Evolutionary conservation across 1,140 invertebrate genomes (phyloP), one percentile per base, ranked within the genome.

Genomic region (Drosophila ogumai): DNA sequence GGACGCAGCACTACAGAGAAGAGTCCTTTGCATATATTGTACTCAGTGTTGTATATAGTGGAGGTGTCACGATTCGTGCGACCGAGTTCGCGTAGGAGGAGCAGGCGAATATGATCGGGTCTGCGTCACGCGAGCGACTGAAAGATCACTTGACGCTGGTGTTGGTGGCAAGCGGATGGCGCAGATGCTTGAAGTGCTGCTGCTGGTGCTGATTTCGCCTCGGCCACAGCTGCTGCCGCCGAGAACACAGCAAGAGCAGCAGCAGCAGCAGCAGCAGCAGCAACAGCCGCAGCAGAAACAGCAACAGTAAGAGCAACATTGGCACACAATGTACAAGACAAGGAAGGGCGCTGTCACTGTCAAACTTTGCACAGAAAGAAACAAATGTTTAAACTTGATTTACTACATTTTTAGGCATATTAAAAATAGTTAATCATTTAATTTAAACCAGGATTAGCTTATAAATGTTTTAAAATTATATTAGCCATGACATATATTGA

Each of bases 101-200:
- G 84, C 63, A 75, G 65, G 64, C 76, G 75, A 85, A 65, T 71
- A 78, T 79, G 64, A 56, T 71, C 85, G 59, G 46, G 71, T 86
- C 84, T 76, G 72, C 84, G 77, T 76, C 71, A 57, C 66, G 76
- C 76, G 76, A 80, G 56, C 60, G 72, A 87, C 84, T 90, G 77
- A 88, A 72, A 71, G 75, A 79, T 80, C 67, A 54, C 44, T 76
- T 78, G 67, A 71, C 56, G 41, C 57, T 50, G 49, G 41, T 61
- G 58, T 60, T 59, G 54, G 31, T 77, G 63, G 55, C 64, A 79
- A 50, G 66, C 47, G 55, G 63, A 44, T 68, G 73, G 55, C 56
- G 54, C 49, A 44, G 59, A 72, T 57, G 46, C 52, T 58, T 38
- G 32, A 54, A 38, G 19, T 55, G 34, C 52, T 55, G 52, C 52